Percentiles rank a stretch among this genome's conserved stretches.
Evolutionary conservation across 2,888 invertebrate species (phyloP).

Genomic region (Gymnosoma rotundatum): DNA sequence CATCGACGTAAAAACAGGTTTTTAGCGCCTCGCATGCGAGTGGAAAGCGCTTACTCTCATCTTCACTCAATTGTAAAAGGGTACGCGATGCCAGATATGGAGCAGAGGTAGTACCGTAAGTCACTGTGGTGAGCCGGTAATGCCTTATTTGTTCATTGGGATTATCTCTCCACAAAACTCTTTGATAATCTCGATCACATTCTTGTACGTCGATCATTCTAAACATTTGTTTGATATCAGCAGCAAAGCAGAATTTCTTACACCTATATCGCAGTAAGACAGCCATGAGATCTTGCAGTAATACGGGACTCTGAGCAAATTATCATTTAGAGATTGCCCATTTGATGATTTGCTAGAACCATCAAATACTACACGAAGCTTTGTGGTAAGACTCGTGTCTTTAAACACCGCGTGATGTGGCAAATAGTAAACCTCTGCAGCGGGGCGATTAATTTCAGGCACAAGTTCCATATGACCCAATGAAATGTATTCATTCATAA

Average conservation of each 20-base stretch:
- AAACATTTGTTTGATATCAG: too few species aligned
- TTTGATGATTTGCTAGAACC: slow-evolving; percentile 31
- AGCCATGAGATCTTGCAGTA: slow-evolving; percentile 33
- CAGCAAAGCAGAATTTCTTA: too few species aligned
- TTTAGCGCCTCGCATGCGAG: too few species aligned
- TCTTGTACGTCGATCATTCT: slow-evolving; percentile 32
- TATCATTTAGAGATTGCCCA: slow-evolving; percentile 46
- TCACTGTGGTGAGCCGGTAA: slow-evolving; percentile 32
- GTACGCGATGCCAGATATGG: too few species aligned
- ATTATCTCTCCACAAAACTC: slow-evolving; percentile 27
- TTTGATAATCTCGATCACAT: slow-evolving; percentile 34
- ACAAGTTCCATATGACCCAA: background rate
- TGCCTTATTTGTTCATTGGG: too few species aligned
- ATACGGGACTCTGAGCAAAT: slow-evolving; percentile 43
- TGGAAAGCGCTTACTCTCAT: background rate
- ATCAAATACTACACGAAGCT: slow-evolving; percentile 35
- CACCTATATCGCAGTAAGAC: slow-evolving; percentile 27
- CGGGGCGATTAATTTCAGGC: background rate
- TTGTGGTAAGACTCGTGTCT: slow-evolving; percentile 43
- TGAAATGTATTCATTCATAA: too few species aligned
- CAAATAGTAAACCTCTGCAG: slow-evolving; percentile 33
- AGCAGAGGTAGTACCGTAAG: slow-evolving; percentile 1
- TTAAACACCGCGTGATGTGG: slow-evolving; percentile 56
- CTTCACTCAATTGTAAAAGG: background rate
- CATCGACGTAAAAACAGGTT: slow-evolving; percentile 35